Evolutionary conservation across 2,113 vertebrate species (phyloP).

Genomic region (Anhinga anhinga): DNA sequence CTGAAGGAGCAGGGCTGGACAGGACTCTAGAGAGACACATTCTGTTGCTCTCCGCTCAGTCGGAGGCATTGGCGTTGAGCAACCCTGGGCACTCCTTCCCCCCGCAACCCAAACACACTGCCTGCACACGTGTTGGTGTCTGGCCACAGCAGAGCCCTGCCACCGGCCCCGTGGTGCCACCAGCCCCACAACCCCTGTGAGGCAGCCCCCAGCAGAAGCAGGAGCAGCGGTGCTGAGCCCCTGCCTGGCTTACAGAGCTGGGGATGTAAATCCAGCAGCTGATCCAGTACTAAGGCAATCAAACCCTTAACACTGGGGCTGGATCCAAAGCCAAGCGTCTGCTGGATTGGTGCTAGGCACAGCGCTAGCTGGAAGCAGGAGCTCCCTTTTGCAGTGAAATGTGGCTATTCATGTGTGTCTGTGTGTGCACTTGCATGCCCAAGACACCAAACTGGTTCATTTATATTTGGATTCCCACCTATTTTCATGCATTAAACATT

Average conservation of each 20-base stretch:
- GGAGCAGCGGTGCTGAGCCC: background rate
- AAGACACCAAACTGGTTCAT: background rate
- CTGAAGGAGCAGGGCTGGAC: background rate
- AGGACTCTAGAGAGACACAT: background rate
- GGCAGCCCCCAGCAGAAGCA: background rate
- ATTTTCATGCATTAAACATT: slow-evolving; percentile 15
- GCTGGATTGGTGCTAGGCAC: background rate
- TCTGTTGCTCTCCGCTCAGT: background rate
- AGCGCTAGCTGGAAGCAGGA: background rate
- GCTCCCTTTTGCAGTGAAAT: background rate
- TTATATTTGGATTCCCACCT: background rate
- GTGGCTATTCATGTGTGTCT: background rate
- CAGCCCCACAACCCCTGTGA: rapidly evolving
- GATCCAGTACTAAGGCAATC: rapidly evolving
- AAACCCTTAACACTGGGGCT: background rate
- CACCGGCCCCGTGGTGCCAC: rapidly evolving
- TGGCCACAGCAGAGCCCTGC: background rate
- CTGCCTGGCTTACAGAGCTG: background rate
- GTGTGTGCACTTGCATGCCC: background rate
- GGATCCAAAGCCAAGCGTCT: background rate
- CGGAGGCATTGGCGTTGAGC: background rate
- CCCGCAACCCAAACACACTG: background rate
- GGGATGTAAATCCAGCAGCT: background rate
- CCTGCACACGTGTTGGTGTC: rapidly evolving
- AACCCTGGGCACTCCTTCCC: background rate